Percentiles rank a stretch among this genome's conserved stretches.
Conservation (phyloP, 2,113 vertebrate species). For the Peromyscus maniculatus region DNA sequence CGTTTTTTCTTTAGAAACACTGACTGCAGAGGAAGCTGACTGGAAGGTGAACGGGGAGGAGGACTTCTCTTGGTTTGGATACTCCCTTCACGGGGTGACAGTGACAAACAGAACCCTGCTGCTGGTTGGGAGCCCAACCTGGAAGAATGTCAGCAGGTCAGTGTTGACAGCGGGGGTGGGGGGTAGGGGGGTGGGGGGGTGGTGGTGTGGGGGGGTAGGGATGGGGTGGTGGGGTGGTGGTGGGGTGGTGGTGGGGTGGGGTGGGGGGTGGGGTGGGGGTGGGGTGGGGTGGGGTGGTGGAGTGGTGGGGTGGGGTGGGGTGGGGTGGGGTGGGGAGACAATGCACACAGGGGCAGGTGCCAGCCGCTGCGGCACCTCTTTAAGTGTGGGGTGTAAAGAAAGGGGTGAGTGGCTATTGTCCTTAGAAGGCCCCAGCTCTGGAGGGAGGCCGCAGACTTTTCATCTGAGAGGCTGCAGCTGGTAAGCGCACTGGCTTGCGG, state of each 20-base stretch:
- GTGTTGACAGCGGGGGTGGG: not conserved
- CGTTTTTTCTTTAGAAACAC: conserved; percentile 73
- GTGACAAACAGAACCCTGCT: conserved; percentile 81
- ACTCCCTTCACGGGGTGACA: conserved; percentile 83
- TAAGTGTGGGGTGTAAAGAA: rapidly evolving
- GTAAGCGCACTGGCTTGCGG: not conserved
- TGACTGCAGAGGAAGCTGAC: conserved; percentile 82
- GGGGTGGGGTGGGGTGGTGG: no score
- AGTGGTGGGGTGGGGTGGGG: no score
- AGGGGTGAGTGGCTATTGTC: not conserved
- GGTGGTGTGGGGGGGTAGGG: no score
- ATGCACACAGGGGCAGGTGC: rapidly evolving
- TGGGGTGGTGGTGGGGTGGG: no score
- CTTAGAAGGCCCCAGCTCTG: not conserved
- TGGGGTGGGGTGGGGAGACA: not conserved
- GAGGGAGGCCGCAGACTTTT: not conserved
- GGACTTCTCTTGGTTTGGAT: conserved; percentile 89
- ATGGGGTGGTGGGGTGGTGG: no score
- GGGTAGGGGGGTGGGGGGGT: no score
- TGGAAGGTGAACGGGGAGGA: conserved; percentile 87
- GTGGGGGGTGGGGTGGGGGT: no score
- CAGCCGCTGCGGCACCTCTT: not conserved
- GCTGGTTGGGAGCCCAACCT: conserved; percentile 88
- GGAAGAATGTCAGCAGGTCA: conserved; percentile 84
- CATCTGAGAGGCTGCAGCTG: not conserved